Conservation (phyloP, 1,140 invertebrate genomes). For the Xylocopa sonorina region DNA sequence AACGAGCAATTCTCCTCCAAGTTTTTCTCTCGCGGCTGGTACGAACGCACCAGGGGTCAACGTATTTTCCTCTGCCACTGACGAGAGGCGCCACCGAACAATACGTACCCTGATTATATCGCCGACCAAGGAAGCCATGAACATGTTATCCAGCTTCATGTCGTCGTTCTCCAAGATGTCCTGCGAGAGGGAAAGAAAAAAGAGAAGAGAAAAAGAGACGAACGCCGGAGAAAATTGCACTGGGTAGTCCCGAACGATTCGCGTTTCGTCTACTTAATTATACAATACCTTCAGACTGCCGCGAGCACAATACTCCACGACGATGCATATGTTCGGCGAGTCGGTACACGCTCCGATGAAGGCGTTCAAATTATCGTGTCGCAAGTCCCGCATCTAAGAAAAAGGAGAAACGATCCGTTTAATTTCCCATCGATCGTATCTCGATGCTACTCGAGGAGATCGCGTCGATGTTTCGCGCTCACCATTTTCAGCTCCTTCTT, state of each 20-base stretch:
- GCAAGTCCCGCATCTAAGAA: conserved; percentile 94
- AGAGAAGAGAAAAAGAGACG: neutral
- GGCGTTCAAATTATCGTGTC: conserved; percentile 95
- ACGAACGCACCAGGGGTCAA: neutral
- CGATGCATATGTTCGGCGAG: conserved; percentile 93
- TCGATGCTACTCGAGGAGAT: too few relatives aligned
- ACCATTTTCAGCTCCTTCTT: conserved; percentile 98
- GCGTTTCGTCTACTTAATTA: conserved; percentile 15
- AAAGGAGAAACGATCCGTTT: conserved; percentile 58
- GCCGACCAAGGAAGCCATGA: conserved; percentile 92
- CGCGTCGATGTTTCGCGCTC: conserved; percentile 57
- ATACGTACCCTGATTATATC: conserved; percentile 92
- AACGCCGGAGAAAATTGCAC: neutral
- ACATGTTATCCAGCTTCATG: conserved; percentile 95
- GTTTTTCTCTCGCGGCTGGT: neutral
- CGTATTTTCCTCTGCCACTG: too few relatives aligned
- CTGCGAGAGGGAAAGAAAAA: conserved; percentile 80
- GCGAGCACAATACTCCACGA: conserved; percentile 94
- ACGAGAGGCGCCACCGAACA: neutral
- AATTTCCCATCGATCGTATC: conserved; percentile 2
- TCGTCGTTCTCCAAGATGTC: conserved; percentile 95
- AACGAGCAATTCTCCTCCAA: too few relatives aligned
- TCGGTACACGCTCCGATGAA: conserved; percentile 97
- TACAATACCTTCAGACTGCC: conserved; percentile 91
- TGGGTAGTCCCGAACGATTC: neutral